Base-by-base conservation (phyloP, 1,140 invertebrate genomes). In the Epicauta chinensis region DNA sequence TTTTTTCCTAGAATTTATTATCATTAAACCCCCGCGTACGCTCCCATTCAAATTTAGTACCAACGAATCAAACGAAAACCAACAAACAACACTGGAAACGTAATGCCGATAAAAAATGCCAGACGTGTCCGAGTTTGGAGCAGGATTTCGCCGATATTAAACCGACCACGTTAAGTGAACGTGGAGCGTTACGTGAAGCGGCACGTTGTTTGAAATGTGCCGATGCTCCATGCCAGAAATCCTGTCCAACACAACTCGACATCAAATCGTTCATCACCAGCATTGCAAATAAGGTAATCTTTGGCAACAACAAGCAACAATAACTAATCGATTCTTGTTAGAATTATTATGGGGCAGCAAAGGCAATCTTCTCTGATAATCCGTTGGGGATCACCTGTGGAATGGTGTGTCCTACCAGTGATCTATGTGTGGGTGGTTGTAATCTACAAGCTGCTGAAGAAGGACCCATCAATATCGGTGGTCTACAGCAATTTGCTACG, bases 331-430 rank as follows among this genome's bases (percentile, higher is more conserved):
- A 34, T 11, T 42, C 12, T 31, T 68, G 68, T 32, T 64, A 89
- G 84, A 99, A 99, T 73, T 98, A 96, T 66, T 99, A 99, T 77
- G 96, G 97, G 16, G 93, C 97, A 5, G 96, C 97, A 0, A 94
- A 95, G 71, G 82, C 86, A 0, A 99, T 99, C 46, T 81, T 99
- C 16, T 97, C 93, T 0, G 96, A 99, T 70, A 99, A 99, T 73
- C 96, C 96, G 0, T 72, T 98, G 16, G 96, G 91, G 0, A 74
- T 99, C 0, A 97, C 94, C 0, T 99, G 96, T 68, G 96, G 97
- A 13, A 99, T 99, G 97, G 94, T 99, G 6, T 99, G 96, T 66
- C 96, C 97, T 3, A 98, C 95, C 0, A 96, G 92, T 69, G 96
- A 99, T 69, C 79, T 99, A 0, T 99, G 97, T 69, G 94, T 98